A percentile compares a stretch with the other conserved stretches of the same genome.
These are phyloP conservation scores for Brachionus koreanus DNA, from an alignment of 1,140 invertebrate species.

Conservation along the genomic window DNA sequence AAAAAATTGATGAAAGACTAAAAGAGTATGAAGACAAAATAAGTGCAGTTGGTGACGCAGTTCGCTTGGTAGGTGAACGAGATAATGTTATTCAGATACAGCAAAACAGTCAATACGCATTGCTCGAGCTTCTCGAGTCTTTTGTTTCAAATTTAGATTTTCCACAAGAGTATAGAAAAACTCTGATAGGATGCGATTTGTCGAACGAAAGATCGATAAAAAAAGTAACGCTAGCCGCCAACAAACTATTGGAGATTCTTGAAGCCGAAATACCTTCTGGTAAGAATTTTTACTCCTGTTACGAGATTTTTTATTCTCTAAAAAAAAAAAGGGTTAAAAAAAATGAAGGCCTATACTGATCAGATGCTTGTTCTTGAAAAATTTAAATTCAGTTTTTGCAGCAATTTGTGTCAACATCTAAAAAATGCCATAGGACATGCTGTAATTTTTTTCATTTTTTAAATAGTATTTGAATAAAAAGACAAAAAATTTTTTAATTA, in stretches of 20 bases:
- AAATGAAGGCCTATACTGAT: slow-evolving; percentile 38
- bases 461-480: not conserved
- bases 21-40: slow-evolving; percentile 38
- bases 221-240: not conserved
- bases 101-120: slow-evolving; percentile 8
- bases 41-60: slow-evolving; percentile 33
- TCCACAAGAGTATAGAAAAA: not conserved
- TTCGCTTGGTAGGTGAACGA: slow-evolving; percentile 10
- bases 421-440: slow-evolving; percentile 29
- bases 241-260: not conserved
- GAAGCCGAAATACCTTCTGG: not conserved
- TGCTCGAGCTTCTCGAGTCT: not conserved
- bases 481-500: not conserved
- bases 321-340: slow-evolving; percentile 8
- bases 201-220: not conserved
- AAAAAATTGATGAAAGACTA: slow-evolving; percentile 34
- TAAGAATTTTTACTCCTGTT: not conserved
- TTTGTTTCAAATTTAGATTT: slow-evolving; percentile 13
- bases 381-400: slow-evolving; percentile 33
- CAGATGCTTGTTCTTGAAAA: slow-evolving; percentile 13
- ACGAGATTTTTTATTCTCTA: not conserved
- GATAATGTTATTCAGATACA: slow-evolving; percentile 39
- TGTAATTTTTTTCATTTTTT: not conserved
- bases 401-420: slow-evolving; percentile 7
- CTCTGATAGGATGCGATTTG: slow-evolving; percentile 6